These are phyloP conservation scores for Drosophila greeni DNA, from an alignment of 2,888 invertebrate genomes.

Conservation along the genomic window DNA sequence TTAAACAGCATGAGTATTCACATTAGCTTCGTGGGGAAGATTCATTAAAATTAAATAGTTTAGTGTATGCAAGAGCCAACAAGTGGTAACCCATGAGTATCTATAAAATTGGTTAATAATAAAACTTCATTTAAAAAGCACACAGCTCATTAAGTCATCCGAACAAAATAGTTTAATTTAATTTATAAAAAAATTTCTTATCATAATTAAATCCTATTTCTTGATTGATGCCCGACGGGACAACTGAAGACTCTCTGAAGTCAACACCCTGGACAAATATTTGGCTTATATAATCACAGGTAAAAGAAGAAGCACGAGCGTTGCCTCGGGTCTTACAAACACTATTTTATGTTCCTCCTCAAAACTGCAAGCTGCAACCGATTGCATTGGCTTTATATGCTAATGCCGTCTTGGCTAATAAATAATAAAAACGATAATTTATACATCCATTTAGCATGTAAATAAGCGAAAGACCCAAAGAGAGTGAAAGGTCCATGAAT, in stretches of 20 bases:
- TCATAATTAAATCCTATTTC: constrained; percentile 28
- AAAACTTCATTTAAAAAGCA: background rate
- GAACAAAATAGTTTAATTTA: background rate
- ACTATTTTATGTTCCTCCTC: constrained; percentile 14
- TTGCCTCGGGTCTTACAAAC: constrained; percentile 44
- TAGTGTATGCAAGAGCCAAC: background rate
- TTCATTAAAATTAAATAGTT: constrained; percentile 12
- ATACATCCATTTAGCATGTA: constrained; percentile 59
- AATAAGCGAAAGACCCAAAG: constrained; percentile 44
- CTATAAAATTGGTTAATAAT: background rate
- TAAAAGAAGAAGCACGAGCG: constrained; percentile 59
- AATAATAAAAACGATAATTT: constrained; percentile 35
- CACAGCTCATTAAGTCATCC: background rate
- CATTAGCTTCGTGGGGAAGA: constrained; percentile 2
- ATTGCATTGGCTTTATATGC: constrained; percentile 30
- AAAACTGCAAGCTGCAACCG: constrained; percentile 40
- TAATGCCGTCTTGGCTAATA: constrained; percentile 27
- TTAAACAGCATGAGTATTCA: constrained; percentile 16
- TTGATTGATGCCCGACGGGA: constrained; percentile 8
- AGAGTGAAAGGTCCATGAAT: constrained; percentile 53
- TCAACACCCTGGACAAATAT: constrained; percentile 60
- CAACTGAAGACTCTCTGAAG: constrained; percentile 42
- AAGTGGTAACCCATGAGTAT: background rate
- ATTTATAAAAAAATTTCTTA: constrained; percentile 5
- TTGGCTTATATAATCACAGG: constrained; percentile 63